Evolutionary conservation across 1,140 invertebrate genomes (phyloP), one percentile per base, ranked within the genome.

Genomic region (Callitettix versicolor): DNA sequence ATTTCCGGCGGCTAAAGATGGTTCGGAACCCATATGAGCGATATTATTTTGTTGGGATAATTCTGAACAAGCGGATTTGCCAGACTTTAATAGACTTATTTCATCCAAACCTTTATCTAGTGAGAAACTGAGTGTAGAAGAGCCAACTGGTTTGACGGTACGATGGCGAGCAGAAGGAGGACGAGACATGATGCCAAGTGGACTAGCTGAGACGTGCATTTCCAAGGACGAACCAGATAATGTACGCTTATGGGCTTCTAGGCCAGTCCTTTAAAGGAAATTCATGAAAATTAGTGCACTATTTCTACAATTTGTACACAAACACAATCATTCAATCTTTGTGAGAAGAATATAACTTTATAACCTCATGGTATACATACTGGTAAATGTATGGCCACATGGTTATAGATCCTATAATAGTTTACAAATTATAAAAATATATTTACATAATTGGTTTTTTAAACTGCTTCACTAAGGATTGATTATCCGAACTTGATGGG

Each of bases 21-120:
- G 47, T 50, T 50, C 47, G 4, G 47, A 50, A 12, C 47, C 47
- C 4, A 50, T 15, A 36, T 50, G 33, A 5, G 22, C 17, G 5
- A 50, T 50, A 20, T 11, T 36, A 26, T 3, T 4, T 21, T 46
- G 11, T 14, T 14, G 14, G 4, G 20, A 17, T 46, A 46, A n/a
- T 18, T n/a, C 43, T 4, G n/a, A 18, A 26, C 14, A 5, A 7
- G 18, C 18, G 9, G 22, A 11, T 50, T 50, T 24, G 2, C 15
- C 12, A 26, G 14, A 26, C 20, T 22, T 22, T n/a, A 38, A 12
- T 26, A 68, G 66, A 24, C 68, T 59, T 6, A 69, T 68, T 53
- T 69, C 70, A 55, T 77, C 68, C 3, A 77, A 55, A 7, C 74
- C 74, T 54, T 75, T 73, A 62, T 76, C 75, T 9, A 76, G 58